Evolutionary conservation across 2,888 invertebrate genomes (phyloP), one percentile per base, ranked within the genome.

Genomic region (Nesidiocoris tenuis): DNA sequence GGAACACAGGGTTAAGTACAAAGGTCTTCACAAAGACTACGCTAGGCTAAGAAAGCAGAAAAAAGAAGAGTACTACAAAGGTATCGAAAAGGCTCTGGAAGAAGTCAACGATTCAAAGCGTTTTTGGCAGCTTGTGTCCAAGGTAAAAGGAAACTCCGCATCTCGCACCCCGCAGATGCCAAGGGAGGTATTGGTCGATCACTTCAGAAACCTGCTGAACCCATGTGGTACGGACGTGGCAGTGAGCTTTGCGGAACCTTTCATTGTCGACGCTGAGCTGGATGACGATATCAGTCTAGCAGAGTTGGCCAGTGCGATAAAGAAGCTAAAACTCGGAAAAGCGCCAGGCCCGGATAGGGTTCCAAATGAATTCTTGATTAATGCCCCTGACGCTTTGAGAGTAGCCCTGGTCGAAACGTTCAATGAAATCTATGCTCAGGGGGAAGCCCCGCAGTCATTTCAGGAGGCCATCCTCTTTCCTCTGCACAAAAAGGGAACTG

Each of bases 401-500:
- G 19, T 12, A n/a, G 2, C 21, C 17, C 19, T 67, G 1, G 12
- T 67, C 17, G 23, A 12, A 1, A 1, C 18, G 25, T 67, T 54
- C 12, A 67, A 56, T 55, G 1, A 12, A 9, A 67, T 67, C 16
- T 67, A 56, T 16, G 7, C 21, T 2, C 18, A 21, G 19, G 67
- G 67, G 1, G 23, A 67, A n/a, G 39, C 57, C 12, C 67, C 67
- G 9, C 18, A n/a, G 56, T 19, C 9, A 2, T 67, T 67, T 18
- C 21, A 21, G 5, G 57, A 67, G 19, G 39, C 67, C 1, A 67
- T 67, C 1, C 56, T 68, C 17, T 78, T 75, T 22, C 78, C 78
- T 12, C 18, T 77, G 1, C 57, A 72, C 16, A 77, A 77, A 55
- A 75, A 78, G 65, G 76, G 77, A 2, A 39, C 67, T n/a, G 23